These are phyloP conservation scores for Onychomys leucogaster DNA, from an alignment of 2,797 vertebrate genomes.

Conservation along the genomic window DNA sequence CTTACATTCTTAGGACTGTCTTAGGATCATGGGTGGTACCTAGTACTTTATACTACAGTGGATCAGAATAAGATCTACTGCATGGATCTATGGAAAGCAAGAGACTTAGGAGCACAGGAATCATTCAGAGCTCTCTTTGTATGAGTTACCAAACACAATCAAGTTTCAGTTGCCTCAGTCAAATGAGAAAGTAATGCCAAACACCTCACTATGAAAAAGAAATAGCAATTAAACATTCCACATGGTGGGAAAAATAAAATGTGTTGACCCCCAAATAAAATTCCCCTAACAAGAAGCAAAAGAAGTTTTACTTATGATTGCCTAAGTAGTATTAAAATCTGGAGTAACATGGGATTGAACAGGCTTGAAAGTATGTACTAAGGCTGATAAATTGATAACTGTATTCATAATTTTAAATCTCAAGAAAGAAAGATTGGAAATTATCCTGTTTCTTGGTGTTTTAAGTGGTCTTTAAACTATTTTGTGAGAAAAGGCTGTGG, in stretches of 20 bases:
- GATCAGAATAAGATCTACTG: background rate
- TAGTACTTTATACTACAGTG: fast-evolving
- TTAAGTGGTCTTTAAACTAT: background rate
- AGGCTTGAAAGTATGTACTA: background rate
- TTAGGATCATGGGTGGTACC: background rate
- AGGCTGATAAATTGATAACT: background rate
- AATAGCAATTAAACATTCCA: background rate
- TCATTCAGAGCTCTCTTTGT: background rate
- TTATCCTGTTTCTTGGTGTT: background rate
- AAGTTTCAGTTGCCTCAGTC: background rate
- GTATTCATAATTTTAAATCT: background rate
- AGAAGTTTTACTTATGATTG: background rate
- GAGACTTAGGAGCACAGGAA: too few relatives aligned
- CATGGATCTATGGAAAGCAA: too few relatives aligned
- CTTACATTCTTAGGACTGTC: background rate
- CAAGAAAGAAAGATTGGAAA: background rate
- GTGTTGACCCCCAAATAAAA: background rate
- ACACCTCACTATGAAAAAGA: background rate
- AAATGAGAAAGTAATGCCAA: background rate
- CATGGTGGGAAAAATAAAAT: background rate
- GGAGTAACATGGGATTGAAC: background rate
- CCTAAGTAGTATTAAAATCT: background rate
- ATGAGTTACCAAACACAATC: background rate
- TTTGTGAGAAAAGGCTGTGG: background rate
- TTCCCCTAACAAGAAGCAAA: background rate